phyloP scores from a whole-genome alignment of 2,888 invertebrate genomes.

The Polydrusus cervinus region DNA sequence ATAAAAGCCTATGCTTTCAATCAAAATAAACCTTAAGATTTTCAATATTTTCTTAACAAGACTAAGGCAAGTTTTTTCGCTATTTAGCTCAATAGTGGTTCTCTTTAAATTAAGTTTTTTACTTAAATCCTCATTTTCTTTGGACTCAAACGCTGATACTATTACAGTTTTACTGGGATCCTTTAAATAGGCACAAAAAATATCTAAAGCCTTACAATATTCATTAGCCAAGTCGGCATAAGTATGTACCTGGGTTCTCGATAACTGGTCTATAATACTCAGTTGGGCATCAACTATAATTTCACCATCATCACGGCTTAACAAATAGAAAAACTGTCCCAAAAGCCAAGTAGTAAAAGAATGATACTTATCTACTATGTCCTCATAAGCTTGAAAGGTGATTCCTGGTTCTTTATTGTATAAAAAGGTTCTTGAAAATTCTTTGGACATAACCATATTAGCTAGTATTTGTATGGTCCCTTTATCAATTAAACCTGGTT shows the following conservation, averaged over 20 bases:
- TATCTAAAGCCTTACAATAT: constrained; percentile 71
- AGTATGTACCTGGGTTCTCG: constrained; percentile 73
- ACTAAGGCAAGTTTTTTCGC: constrained; percentile 54
- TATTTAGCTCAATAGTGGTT: constrained; percentile 62
- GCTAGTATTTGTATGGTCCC: constrained; percentile 75
- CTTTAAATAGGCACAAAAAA: constrained; percentile 72
- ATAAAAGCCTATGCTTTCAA: constrained; percentile 60
- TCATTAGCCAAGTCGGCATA: constrained; percentile 72
- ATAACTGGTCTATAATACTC: constrained; percentile 74
- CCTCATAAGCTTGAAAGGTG: constrained; percentile 72
- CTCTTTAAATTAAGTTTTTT: constrained; percentile 64
- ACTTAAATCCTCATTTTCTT: constrained; percentile 66
- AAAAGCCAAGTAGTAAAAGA: constrained; percentile 80
- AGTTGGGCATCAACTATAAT: constrained; percentile 75
- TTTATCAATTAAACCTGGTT: constrained; percentile 73
- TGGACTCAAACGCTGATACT: constrained; percentile 72
- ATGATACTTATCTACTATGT: constrained; percentile 66
- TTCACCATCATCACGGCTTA: constrained; percentile 74
- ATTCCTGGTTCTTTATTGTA: constrained; percentile 72
- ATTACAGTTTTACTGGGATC: constrained; percentile 61
- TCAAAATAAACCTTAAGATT: constrained; percentile 62
- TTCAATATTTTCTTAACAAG: constrained; percentile 63
- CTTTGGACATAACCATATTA: constrained; percentile 76
- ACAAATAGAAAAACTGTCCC: constrained; percentile 79
- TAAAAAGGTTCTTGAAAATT: constrained; percentile 75